Percentiles rank a stretch among this genome's conserved stretches.
phyloP scores from a whole-genome alignment of 2,797 vertebrate species.

The Enteromius trimaculatus region DNA sequence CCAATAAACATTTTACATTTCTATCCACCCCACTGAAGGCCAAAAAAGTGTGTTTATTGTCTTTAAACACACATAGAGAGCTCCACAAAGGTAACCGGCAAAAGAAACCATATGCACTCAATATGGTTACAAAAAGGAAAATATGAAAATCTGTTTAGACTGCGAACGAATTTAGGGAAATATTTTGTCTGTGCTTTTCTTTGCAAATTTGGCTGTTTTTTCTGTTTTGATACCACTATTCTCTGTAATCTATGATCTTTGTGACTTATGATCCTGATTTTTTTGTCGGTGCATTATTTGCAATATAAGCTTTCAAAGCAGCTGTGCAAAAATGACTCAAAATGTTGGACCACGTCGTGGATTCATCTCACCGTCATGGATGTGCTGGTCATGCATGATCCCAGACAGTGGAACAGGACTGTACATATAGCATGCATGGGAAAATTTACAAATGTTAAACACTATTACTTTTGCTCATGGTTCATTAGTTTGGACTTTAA shows the following conservation, averaged over 20 bases:
- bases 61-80: conserved; percentile 42
- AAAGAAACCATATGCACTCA: conserved; percentile 57
- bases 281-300: background rate
- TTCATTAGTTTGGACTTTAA: conserved; percentile 28
- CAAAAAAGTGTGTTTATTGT: conserved; percentile 42
- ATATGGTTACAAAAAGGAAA: conserved; percentile 60
- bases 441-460: conserved; percentile 39
- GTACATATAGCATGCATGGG: conserved; percentile 28
- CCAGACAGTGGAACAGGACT: conserved; percentile 27
- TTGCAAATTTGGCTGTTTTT: conserved; percentile 47
- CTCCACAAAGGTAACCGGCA: conserved; percentile 30
- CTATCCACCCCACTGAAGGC: conserved; percentile 12
- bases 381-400: conserved; percentile 1
- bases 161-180: conserved; percentile 46
- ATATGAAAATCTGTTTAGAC: conserved; percentile 61
- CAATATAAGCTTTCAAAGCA: conserved; percentile 8
- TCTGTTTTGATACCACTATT: conserved; percentile 9
- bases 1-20: conserved; percentile 30
- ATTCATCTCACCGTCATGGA: conserved; percentile 11
- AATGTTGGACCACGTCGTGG: background rate
- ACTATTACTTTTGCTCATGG: conserved; percentile 48
- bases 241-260: conserved; percentile 1
- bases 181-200: conserved; percentile 46
- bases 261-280: background rate
- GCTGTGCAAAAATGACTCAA: background rate